Evolutionary conservation across 2,797 vertebrate genomes (phyloP), one percentile per base, ranked within the genome.

Genomic region (Chelonia mydas): DNA sequence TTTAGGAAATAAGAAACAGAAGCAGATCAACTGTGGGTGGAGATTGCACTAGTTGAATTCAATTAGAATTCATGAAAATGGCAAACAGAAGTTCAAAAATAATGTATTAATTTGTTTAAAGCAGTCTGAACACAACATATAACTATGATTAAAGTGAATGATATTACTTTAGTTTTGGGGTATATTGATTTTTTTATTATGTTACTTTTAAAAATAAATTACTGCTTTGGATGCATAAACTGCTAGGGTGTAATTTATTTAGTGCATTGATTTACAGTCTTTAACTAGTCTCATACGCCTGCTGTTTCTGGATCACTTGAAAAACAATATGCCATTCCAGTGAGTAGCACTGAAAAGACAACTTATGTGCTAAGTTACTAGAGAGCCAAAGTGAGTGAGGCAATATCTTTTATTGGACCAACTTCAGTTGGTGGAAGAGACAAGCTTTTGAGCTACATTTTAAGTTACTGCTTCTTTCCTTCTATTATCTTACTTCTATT

Each of bases 21-120:
- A 83, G 50, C 33, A 88, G 89, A 86, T 91, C 90, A 91, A 95
- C 86, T 76, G 27, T 90, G 51, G 85, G 31, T 27, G 89, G 92
- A 93, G 96, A 96, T 96, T 90, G 49, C 85, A 55, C 57, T 37
- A 49, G 45, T 90, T 85, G 2, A 59, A 96, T 96, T 97, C 81
- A 86, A 90, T 95, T 96, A 91, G 87, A 90, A 95, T 96, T 93
- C 87, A 96, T 90, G 93, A 93, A 57, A 84, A 87, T 45, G 91
- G 86, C 79, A 84, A 88, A 92, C 84, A 93, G 61, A 96, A 97
- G 93, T 96, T 95, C 94, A 90, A 80, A 92, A 77, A 94, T 94
- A 96, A 95, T 89, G 87, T 96, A 94, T 97, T 94, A 95, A 96
- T 96, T 93, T 94, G 94, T 94, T 95, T 96, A 86, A 92, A 97